Evolutionary conservation across 1,140 invertebrate species (phyloP).

Genomic region (Mercenaria mercenaria): DNA sequence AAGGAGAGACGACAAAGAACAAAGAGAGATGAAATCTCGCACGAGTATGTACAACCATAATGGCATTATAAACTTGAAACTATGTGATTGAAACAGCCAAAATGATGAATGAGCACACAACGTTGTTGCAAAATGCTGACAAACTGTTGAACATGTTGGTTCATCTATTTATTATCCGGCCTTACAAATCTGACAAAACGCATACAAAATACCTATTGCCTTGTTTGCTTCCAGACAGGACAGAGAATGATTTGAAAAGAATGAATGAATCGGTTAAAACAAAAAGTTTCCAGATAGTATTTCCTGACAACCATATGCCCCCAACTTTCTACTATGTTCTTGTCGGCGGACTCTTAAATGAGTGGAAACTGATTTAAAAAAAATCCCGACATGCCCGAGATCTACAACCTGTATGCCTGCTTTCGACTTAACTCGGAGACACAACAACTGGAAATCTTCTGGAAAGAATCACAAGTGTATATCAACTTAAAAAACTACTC

Average conservation of each 20-base stretch:
- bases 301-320: neutral
- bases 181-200: neutral
- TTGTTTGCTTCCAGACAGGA: neutral
- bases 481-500: conserved; percentile 5
- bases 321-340: neutral
- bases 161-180: neutral
- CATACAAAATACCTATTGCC: neutral
- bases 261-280: neutral
- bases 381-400: neutral
- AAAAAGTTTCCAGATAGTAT: neutral
- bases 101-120: neutral
- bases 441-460: neutral
- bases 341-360: neutral
- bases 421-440: neutral
- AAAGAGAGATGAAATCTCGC: neutral
- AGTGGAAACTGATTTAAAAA: conserved; percentile 7
- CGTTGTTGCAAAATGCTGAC: neutral
- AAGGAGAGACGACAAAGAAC: neutral
- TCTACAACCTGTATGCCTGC: conserved; percentile 4
- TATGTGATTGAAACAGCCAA: neutral
- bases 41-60: neutral
- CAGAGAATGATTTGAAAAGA: neutral
- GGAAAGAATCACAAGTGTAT: neutral
- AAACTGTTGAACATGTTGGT: neutral
- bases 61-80: neutral